Evolutionary conservation across 2,113 vertebrate genomes (phyloP), one percentile per base, ranked within the genome.

Genomic region (Ploceus nigricollis): DNA sequence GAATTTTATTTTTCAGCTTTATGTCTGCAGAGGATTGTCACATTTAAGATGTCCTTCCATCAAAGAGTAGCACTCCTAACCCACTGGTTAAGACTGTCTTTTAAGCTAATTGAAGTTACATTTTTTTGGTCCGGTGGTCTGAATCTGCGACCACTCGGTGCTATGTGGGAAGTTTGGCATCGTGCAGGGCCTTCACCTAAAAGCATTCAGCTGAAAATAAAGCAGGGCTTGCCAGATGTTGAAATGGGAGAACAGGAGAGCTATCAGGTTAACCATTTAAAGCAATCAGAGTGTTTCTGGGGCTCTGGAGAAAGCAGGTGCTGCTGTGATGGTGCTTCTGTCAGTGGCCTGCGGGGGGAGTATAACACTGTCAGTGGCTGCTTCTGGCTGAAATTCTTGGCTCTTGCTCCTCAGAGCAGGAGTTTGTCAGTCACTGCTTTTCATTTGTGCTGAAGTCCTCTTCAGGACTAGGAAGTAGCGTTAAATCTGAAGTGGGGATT

Each of bases 141-240:
- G 61, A 78, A 40, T 75, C 53, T 31, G 5, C 0, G 2, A 70
- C 37, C 8, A 2, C 51, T 45, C 0, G 0, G n/a, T 39, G 40
- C 33, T 56, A 0, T 35, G 45, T 45, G 48, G 35, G 48, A 80
- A 73, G 68, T 44, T 47, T 37, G 12, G 27, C 2, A 1, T 35
- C 3, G 4, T 71, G 56, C 37, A 0, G 8, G 61, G 37, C 37
- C 22, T 65, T 50, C 35, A 21, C 35, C 40, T 78, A 7, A 63
- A 81, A 88, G 58, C 15, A 39, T 64, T 51, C 65, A 56, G 40
- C 54, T 92, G 63, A 65, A 86, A 66, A 66, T 53, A 76, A 77
- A 92, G 45, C 63, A 47, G 25, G 61, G 19, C 72, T 58, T 35
- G 16, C 5, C 1, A 6, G 39, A 19, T 70, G 24, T 70, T 77